Base-by-base conservation (phyloP, 2,888 invertebrate species). In the Zaprionus lineosus region DNA sequence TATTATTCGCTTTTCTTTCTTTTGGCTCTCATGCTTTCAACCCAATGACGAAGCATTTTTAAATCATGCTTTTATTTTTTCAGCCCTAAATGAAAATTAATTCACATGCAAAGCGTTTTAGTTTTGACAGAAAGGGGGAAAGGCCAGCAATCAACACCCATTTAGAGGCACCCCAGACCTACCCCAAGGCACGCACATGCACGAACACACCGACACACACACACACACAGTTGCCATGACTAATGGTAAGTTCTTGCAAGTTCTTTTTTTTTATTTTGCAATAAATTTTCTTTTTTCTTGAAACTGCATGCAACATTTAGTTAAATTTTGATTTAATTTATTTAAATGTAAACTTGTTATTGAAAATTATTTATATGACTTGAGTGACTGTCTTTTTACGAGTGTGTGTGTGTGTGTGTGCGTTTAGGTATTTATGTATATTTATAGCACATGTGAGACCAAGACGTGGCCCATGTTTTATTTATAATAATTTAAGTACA, bases 401-500 rank as follows among this genome's bases (percentile, higher is more conserved):
- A 9, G 33, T 16, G 31, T 43, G 12, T 19, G 18, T 37, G 16
- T 31, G 33, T 40, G 34, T 26, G 14, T 40, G 43, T 36, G 34
- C 39, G 16, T 29, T 19, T 18, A 21, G 21, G 50, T 15, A 37
- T 15, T 0, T 40, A 24, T 28, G 19, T 56, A 34, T 77, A 81
- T 84, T 70, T 78, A 81, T 72, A 65, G 72, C 33, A n/a, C 31
- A 9, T 31, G 15, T n/a, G 16, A 41, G 21, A 16, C 24, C 26
- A 41, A 59, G 59, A 77, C 78, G 48, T 43, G 39, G 56, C 43
- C 59, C 59, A 76, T 77, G 76, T 81, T 67, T 82, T 84, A 78
- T 78, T 82, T 78, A 78, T 82, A 84, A 67, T 55, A 67, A 61
- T 69, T 78, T 43, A 67, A 61, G 79, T 61, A 74, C 66, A 67